phyloP scores from a whole-genome alignment of 2,888 invertebrate species.

The Sinohyriopsis cumingii region DNA sequence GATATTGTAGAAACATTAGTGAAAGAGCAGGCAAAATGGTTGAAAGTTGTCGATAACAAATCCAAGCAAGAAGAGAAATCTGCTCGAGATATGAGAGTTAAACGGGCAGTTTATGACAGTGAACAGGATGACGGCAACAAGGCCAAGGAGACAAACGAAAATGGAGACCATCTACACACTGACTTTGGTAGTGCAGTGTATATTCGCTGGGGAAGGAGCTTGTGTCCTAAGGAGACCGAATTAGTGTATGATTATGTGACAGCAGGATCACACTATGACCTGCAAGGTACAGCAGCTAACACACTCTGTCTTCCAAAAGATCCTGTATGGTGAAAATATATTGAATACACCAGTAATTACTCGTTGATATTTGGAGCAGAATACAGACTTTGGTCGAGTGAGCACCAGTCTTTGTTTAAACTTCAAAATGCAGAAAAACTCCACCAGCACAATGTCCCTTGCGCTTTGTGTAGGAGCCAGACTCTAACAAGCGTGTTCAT shows the following conservation, averaged over 20 bases:
- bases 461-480: conserved; percentile 31
- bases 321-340: conserved; percentile 10
- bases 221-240: conserved; percentile 3
- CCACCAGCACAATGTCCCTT: conserved; percentile 27
- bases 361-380: background rate
- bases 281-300: conserved; percentile 17
- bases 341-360: too few relatives aligned
- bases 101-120: too few relatives aligned
- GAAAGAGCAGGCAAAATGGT: too few relatives aligned
- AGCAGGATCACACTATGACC: background rate
- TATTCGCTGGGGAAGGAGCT: conserved; percentile 8
- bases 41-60: too few relatives aligned
- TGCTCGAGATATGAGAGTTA: too few relatives aligned
- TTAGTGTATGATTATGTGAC: conserved; percentile 11
- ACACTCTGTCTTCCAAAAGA: conserved; percentile 21
- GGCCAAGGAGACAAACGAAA: too few relatives aligned
- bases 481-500: conserved; percentile 20
- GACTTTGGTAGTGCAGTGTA: conserved; percentile 5
- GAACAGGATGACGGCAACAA: too few relatives aligned
- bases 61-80: too few relatives aligned
- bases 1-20: too few relatives aligned
- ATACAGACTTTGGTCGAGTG: conserved; percentile 15
- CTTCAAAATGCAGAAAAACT: conserved; percentile 4
- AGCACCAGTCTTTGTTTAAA: conserved; percentile 6
- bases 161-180: background rate